phyloP scores from a whole-genome alignment of 2,113 vertebrate genomes.

The Hemicordylus capensis region DNA sequence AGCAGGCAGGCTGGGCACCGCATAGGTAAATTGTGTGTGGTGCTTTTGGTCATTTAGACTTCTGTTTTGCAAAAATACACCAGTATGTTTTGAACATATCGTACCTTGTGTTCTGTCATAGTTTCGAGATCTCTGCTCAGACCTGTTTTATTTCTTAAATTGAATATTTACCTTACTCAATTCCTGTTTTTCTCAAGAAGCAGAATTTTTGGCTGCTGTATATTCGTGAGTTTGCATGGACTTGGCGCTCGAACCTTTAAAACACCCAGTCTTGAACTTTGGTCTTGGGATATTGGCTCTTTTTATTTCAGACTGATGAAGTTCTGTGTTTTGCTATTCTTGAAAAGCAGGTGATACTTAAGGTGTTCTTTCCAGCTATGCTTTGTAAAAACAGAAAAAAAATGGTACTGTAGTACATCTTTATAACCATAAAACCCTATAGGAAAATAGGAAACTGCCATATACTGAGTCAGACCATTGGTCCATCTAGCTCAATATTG shows the following conservation, averaged over 20 bases:
- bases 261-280: background rate
- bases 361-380: background rate
- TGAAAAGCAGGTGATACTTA: background rate
- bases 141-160: background rate
- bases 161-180: background rate
- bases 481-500: too few species aligned
- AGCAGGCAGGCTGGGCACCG: constrained; percentile 92
- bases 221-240: background rate
- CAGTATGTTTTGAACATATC: background rate
- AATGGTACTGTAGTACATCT: background rate
- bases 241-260: background rate
- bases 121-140: background rate
- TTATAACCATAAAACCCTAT: background rate
- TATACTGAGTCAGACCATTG: too few species aligned
- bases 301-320: background rate
- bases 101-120: constrained; percentile 6
- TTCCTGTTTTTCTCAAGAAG: background rate
- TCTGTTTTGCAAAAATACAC: fast-evolving
- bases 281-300: background rate
- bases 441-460: too few species aligned
- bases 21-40: constrained; percentile 86
- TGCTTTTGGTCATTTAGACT: background rate
- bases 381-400: background rate
- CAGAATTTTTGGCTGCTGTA: background rate
- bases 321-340: background rate